Conservation (phyloP, 2,888 invertebrate genomes). For the Pseudococcus jackbeardsleyi region DNA sequence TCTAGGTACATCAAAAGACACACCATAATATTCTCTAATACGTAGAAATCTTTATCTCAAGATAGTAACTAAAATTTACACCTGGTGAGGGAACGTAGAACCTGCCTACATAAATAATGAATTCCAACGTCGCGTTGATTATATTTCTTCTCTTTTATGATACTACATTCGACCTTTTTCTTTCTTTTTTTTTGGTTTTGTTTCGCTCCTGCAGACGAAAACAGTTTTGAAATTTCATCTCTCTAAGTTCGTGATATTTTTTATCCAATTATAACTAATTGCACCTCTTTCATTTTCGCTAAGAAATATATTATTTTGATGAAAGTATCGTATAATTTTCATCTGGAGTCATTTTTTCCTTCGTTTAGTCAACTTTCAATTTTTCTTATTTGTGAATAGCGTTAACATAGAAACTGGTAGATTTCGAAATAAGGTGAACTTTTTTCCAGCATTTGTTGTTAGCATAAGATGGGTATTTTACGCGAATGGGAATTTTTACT, state of each 20-base stretch:
- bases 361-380: too few relatives aligned
- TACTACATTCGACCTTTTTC: not conserved
- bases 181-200: not conserved
- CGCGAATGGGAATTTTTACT: too few relatives aligned
- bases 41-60: not conserved
- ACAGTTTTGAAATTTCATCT: not conserved
- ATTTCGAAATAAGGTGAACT: too few relatives aligned
- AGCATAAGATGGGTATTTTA: too few relatives aligned
- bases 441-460: too few relatives aligned
- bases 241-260: not conserved
- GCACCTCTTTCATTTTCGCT: not conserved
- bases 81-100: not conserved
- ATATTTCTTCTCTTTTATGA: not conserved
- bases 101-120: conserved; percentile 29
- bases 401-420: too few relatives aligned
- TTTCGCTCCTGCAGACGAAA: not conserved
- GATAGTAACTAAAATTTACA: not conserved
- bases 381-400: too few relatives aligned
- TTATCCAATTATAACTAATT: not conserved
- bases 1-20: conserved; percentile 67
- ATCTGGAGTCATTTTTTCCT: too few relatives aligned
- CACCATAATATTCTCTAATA: not conserved
- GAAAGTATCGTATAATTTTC: too few relatives aligned
- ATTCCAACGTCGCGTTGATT: not conserved
- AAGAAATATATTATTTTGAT: not conserved